Evolutionary conservation across 1,140 invertebrate genomes (phyloP).

Genomic region (Oryctes rhinoceros): DNA sequence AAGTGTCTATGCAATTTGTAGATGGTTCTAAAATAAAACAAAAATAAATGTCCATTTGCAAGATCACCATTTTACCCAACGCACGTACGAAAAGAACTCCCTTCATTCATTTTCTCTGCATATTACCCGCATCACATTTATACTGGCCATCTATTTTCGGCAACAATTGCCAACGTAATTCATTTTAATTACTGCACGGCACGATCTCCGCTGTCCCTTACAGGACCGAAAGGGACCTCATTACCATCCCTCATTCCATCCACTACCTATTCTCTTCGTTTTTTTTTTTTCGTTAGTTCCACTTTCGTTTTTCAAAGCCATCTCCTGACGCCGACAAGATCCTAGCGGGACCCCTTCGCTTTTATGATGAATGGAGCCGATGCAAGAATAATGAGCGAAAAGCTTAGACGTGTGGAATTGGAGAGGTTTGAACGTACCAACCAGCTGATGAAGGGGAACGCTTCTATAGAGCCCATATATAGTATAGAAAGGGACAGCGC

Average conservation of each 20-base stretch:
- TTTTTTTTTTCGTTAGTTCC: neutral
- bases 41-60: no score
- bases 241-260: neutral
- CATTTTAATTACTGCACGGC: neutral
- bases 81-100: neutral
- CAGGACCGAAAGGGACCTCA: neutral
- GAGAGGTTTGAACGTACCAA: neutral
- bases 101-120: neutral
- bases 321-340: neutral
- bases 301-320: neutral
- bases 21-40: no score
- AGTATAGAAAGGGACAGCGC: neutral
- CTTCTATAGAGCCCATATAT: neutral
- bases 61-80: no score
- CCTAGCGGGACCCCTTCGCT: neutral
- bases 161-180: slow-evolving; percentile 3
- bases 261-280: neutral
- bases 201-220: neutral
- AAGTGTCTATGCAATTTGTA: no score
- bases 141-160: no score
- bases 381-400: slow-evolving; percentile 6
- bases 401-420: slow-evolving; percentile 6
- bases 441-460: neutral
- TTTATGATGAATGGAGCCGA: slow-evolving; percentile 14
- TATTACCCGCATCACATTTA: neutral